These are phyloP conservation scores for Cynocephalus volans DNA, from an alignment of 2,113 vertebrate genomes.

Conservation along the genomic window DNA sequence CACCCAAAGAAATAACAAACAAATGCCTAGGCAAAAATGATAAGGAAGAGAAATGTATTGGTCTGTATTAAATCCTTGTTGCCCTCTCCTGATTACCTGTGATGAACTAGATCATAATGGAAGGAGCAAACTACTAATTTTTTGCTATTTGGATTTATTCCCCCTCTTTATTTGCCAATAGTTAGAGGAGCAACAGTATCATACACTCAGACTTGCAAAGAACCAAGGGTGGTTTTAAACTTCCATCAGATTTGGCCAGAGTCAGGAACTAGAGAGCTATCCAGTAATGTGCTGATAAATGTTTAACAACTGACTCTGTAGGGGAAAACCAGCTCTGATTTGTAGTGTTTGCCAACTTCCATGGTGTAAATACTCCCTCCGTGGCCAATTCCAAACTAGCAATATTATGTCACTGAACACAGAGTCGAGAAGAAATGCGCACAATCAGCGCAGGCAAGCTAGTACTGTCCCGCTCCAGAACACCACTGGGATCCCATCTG, in stretches of 20 bases:
- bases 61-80: not conserved
- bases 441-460: not conserved
- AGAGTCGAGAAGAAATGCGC: not conserved
- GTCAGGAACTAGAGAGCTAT: not conserved
- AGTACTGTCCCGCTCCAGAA: not conserved
- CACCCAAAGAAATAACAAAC: constrained; percentile 23
- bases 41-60: not conserved
- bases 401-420: not conserved
- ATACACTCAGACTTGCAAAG: constrained; percentile 17
- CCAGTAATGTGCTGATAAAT: not conserved
- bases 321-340: not conserved
- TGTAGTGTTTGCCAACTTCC: constrained; percentile 15
- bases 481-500: not conserved
- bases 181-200: not conserved
- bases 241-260: not conserved
- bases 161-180: not conserved
- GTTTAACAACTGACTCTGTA: not conserved
- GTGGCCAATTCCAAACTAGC: not conserved
- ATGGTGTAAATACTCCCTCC: not conserved
- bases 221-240: constrained; percentile 11
- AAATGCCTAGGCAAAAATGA: not conserved
- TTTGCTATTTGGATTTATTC: not conserved
- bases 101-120: not conserved
- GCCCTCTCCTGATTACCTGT: not conserved
- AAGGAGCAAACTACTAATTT: not conserved